These are phyloP conservation scores for Burhinus oedicnemus DNA, from an alignment of 2,113 vertebrate genomes.

Conservation along the genomic window DNA sequence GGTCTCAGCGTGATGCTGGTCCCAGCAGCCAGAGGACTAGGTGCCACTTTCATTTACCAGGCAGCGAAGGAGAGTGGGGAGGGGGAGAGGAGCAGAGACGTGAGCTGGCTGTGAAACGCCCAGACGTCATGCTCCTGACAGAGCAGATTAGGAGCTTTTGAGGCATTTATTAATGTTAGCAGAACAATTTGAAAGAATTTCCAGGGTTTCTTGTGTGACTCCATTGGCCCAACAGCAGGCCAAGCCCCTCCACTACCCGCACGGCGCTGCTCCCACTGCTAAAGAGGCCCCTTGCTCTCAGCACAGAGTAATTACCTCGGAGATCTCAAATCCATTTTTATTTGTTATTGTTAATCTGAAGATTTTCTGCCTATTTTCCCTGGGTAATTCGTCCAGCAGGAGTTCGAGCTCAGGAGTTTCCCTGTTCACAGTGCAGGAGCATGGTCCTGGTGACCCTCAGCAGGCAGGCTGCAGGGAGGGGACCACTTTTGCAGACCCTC, in stretches of 20 bases:
- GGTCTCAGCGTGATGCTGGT: neutral
- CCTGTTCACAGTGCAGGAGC: neutral
- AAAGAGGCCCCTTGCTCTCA: slow-evolving; percentile 65
- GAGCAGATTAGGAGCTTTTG: slow-evolving; percentile 67
- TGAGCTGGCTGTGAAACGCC: slow-evolving; percentile 61
- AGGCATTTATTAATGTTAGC: slow-evolving; percentile 72
- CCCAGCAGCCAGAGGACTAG: neutral
- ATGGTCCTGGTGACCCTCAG: neutral
- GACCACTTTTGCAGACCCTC: neutral
- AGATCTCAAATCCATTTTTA: slow-evolving; percentile 71
- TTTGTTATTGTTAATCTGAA: slow-evolving; percentile 71
- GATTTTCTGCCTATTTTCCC: slow-evolving; percentile 74
- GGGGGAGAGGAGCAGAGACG: slow-evolving; percentile 20
- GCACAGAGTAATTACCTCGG: slow-evolving; percentile 52
- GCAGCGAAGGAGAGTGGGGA: neutral
- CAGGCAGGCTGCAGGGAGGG: neutral
- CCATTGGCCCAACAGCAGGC: slow-evolving; percentile 50
- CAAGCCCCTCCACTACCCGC: slow-evolving; percentile 2
- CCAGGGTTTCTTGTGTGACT: slow-evolving; percentile 56
- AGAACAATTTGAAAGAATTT: slow-evolving; percentile 70
- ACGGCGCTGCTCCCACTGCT: neutral
- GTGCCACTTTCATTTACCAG: slow-evolving; percentile 55
- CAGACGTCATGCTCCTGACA: slow-evolving; percentile 62
- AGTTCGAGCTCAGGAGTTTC: slow-evolving; percentile 15
- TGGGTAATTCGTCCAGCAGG: slow-evolving; percentile 61